Evolutionary conservation across 2,888 invertebrate genomes (phyloP).

Genomic region (Notocelia uddmanniana): DNA sequence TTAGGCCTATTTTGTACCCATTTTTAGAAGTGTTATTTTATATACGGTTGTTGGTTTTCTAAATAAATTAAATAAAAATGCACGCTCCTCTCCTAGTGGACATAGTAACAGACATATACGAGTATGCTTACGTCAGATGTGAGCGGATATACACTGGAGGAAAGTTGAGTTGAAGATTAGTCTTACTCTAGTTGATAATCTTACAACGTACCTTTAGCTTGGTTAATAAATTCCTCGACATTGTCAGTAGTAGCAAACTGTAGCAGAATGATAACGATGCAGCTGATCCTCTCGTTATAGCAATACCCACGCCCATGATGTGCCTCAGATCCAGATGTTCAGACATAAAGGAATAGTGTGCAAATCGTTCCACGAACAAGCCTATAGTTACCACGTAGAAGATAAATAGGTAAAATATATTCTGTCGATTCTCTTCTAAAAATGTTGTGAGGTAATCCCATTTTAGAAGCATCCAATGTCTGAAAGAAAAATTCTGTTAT

Average conservation of each 20-base stretch:
- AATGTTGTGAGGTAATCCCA: conserved; percentile 96
- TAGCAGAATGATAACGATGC: conserved; percentile 98
- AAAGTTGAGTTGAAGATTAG: no score
- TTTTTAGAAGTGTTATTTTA: no score
- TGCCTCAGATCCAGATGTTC: conserved; percentile 97
- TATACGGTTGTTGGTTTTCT: no score
- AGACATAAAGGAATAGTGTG: conserved; percentile 98
- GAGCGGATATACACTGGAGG: no score
- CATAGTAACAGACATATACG: no score
- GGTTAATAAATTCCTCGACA: conserved; percentile 96
- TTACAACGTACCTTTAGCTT: conserved; percentile 89
- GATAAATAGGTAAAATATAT: conserved; percentile 97
- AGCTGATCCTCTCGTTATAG: conserved; percentile 97
- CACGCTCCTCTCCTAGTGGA: no score
- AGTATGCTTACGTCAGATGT: no score
- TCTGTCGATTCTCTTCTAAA: conserved; percentile 97
- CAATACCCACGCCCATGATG: conserved; percentile 99
- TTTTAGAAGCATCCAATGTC: conserved; percentile 90
- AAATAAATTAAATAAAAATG: no score
- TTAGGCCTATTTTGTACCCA: no score
- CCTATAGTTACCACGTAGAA: conserved; percentile 98
- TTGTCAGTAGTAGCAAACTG: conserved; percentile 94
- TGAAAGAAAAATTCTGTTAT: conserved; percentile 56
- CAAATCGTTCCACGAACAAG: conserved; percentile 97
- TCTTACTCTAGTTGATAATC: no score